Conservation (phyloP, 2,797 vertebrate species). For the Cyclopterus lumpus region DNA sequence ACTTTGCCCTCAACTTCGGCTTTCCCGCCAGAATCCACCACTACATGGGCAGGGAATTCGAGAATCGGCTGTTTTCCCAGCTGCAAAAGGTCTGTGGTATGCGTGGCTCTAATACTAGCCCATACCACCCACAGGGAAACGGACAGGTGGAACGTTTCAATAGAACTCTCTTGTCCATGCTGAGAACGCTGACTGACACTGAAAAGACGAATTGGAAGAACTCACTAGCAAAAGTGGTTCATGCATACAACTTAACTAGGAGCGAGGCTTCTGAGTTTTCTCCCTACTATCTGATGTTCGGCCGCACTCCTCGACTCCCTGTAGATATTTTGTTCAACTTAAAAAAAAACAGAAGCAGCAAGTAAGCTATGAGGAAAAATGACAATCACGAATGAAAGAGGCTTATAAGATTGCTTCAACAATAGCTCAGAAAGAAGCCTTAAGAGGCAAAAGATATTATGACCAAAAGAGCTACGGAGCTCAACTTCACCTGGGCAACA, state of each 20-base stretch:
- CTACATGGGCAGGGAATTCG: neutral
- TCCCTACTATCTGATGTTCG: neutral
- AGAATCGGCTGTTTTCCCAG: neutral
- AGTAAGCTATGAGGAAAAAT: neutral
- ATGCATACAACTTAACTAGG: neutral
- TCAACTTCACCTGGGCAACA: neutral
- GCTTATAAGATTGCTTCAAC: neutral
- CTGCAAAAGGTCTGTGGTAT: neutral
- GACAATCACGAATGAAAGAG: too few relatives aligned
- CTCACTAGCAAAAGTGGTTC: neutral
- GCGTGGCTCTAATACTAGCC: neutral
- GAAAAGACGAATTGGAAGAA: neutral
- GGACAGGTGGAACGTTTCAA: neutral
- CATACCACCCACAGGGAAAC: neutral
- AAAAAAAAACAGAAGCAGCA: too few relatives aligned
- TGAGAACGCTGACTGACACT: neutral
- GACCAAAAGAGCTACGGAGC: neutral
- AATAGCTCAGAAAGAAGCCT: neutral
- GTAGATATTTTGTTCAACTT: neutral
- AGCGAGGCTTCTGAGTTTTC: neutral
- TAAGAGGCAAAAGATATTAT: neutral
- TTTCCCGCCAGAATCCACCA: neutral
- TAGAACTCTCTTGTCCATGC: neutral
- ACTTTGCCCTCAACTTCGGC: too few relatives aligned
- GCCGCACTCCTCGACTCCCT: neutral